Conservation (phyloP, 2,888 invertebrate species). For the Erebia palarica region DNA sequence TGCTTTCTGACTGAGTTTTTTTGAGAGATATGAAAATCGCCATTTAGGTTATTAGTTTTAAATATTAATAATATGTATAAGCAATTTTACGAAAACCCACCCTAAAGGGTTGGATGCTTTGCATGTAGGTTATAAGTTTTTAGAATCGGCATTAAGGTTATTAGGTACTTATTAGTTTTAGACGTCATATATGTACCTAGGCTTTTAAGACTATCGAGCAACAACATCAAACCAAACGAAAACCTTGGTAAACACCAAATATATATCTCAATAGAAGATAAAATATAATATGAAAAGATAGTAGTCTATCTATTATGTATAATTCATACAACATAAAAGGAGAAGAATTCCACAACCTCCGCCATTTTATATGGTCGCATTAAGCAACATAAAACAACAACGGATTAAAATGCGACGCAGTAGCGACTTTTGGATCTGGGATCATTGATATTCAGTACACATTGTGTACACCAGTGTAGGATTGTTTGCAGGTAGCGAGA, state of each 20-base stretch:
- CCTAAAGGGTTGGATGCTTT: too few relatives aligned
- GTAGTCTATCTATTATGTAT: neutral
- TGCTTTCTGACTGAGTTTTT: too few relatives aligned
- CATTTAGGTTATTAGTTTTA: too few relatives aligned
- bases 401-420: conserved; percentile 34
- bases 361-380: conserved; percentile 15
- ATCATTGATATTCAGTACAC: conserved; percentile 39
- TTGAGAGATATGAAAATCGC: too few relatives aligned
- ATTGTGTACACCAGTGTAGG: conserved; percentile 28
- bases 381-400: conserved; percentile 25
- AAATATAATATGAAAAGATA: neutral
- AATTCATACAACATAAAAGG: conserved; percentile 19
- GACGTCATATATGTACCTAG: too few relatives aligned
- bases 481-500: conserved; percentile 33
- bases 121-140: too few relatives aligned
- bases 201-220: too few relatives aligned
- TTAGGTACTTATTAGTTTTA: too few relatives aligned
- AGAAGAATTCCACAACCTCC: conserved; percentile 4
- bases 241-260: neutral
- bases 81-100: too few relatives aligned
- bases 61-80: too few relatives aligned
- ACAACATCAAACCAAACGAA: neutral
- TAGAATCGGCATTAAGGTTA: too few relatives aligned
- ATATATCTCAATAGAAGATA: neutral
- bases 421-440: conserved; percentile 23